Conservation (phyloP, 1,140 invertebrate genomes). For the Riptortus pedestris region DNA sequence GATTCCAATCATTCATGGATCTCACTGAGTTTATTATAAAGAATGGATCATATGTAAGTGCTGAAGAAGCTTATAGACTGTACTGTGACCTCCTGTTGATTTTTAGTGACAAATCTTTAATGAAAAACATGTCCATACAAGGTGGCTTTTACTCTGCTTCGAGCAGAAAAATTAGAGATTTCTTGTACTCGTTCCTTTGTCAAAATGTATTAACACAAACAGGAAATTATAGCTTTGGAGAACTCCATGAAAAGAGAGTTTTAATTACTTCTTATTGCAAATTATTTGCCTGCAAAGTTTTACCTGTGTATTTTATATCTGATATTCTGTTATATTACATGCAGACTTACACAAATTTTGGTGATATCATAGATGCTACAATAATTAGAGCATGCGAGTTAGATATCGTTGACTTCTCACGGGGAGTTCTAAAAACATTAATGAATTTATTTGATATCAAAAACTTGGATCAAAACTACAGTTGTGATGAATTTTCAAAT, state of each 20-base stretch:
- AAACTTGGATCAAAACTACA: not conserved
- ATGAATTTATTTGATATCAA: not conserved
- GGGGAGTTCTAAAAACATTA: not conserved
- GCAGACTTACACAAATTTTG: not conserved
- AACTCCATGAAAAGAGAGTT: not conserved
- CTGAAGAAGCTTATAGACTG: not conserved
- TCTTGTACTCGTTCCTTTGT: not conserved
- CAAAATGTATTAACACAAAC: not conserved
- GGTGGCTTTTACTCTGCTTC: not conserved
- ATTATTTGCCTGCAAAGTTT: not conserved
- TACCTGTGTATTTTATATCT: constrained; percentile 10
- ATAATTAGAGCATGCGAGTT: not conserved
- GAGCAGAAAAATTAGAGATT: not conserved
- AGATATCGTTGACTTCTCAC: not conserved
- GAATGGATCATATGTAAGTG: not conserved
- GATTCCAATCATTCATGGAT: not conserved
- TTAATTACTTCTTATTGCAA: not conserved
- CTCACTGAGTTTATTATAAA: not conserved
- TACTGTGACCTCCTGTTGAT: not conserved
- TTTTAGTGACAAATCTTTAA: not conserved
- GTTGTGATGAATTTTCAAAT: not conserved
- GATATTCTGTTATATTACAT: not conserved
- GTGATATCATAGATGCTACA: not conserved
- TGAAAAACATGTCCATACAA: not conserved
- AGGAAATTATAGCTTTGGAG: not conserved